Percentiles rank a stretch among this genome's conserved stretches.
phyloP scores from a whole-genome alignment of 1,140 invertebrate species.

The Callitettix versicolor region DNA sequence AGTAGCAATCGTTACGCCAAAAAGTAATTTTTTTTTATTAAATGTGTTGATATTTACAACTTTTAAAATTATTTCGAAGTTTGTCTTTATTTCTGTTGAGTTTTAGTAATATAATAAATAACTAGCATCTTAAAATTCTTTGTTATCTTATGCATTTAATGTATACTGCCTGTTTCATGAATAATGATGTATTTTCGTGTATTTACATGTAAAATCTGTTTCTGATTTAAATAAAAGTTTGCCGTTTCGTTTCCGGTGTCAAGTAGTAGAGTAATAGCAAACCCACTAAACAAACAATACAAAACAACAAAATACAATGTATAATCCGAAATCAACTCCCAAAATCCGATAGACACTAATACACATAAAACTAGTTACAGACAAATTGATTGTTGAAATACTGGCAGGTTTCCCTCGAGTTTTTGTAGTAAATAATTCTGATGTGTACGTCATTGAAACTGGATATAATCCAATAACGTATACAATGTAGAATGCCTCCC shows the following conservation, averaged over 20 bases:
- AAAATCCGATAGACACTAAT: constrained; percentile 20
- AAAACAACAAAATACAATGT: constrained; percentile 9
- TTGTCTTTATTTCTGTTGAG: too few species aligned
- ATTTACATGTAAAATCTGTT: too few species aligned
- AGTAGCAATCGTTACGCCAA: too few species aligned
- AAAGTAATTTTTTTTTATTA: too few species aligned
- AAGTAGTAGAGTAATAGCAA: constrained; percentile 29
- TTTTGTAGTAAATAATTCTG: constrained; percentile 23
- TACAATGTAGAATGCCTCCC: neutral
- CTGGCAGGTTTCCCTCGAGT: constrained; percentile 18
- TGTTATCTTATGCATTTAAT: too few species aligned
- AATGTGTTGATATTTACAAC: too few species aligned
- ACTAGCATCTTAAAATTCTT: too few species aligned
- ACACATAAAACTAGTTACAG: constrained; percentile 14
- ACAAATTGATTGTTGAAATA: constrained; percentile 17
- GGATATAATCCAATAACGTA: constrained; percentile 14
- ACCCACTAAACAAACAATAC: constrained; percentile 8
- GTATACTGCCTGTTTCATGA: too few species aligned
- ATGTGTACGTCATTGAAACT: constrained; percentile 12
- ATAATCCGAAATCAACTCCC: constrained; percentile 7
- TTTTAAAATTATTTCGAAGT: too few species aligned
- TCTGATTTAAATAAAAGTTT: constrained; percentile 34
- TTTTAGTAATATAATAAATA: too few species aligned
- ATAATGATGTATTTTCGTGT: too few species aligned
- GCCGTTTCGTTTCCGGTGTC: constrained; percentile 38